Conservation (phyloP, 1,140 invertebrate genomes). For the Halesus radiatus region DNA sequence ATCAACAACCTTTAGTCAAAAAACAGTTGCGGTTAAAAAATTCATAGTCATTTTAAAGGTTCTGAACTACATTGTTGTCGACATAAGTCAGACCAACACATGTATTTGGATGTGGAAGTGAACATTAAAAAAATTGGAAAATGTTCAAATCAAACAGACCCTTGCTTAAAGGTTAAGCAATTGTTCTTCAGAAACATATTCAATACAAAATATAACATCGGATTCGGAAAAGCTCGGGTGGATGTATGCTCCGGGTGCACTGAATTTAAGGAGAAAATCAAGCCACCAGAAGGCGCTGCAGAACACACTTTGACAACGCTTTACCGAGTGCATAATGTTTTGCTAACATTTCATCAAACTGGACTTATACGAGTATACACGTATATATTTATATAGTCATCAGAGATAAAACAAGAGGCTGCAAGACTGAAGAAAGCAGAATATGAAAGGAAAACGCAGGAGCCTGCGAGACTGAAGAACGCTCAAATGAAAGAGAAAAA, state of each 20-base stretch:
- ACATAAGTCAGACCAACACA: constrained; percentile 46
- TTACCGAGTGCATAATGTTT: constrained; percentile 54
- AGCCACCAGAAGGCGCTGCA: neutral
- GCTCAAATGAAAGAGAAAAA: no score
- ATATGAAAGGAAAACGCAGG: no score
- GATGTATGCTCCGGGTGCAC: constrained; percentile 30
- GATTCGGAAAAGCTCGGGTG: neutral
- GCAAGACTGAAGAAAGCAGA: no score
- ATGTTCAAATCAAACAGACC: constrained; percentile 46
- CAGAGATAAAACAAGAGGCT: no score
- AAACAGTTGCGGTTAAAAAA: constrained; percentile 25
- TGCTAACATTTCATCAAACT: no score
- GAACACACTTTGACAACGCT: constrained; percentile 50
- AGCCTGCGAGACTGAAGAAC: no score
- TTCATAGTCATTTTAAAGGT: constrained; percentile 52
- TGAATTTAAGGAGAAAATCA: constrained; percentile 45
- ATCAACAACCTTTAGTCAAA: neutral
- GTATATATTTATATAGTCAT: no score
- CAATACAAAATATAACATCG: constrained; percentile 46
- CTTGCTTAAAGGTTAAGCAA: neutral
- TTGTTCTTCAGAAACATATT: constrained; percentile 42
- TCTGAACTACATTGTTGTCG: constrained; percentile 56
- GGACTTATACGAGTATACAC: no score
- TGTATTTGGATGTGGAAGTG: constrained; percentile 52
- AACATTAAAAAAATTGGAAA: constrained; percentile 49